phyloP scores from a whole-genome alignment of 2,797 vertebrate species.

The Phataginus tricuspis region DNA sequence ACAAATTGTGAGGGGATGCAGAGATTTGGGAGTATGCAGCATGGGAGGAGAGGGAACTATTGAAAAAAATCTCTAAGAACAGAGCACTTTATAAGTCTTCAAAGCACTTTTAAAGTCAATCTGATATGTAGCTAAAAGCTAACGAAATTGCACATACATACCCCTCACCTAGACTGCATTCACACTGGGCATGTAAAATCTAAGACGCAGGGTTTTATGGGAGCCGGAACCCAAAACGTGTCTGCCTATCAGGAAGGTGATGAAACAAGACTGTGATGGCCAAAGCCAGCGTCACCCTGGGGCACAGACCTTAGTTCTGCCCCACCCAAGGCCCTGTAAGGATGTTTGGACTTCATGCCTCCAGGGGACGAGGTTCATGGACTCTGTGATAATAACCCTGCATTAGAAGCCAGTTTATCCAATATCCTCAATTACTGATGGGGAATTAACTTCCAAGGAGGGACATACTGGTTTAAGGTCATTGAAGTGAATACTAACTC shows the following conservation, averaged over 20 bases:
- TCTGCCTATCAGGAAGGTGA: constrained; percentile 58
- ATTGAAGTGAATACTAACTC: constrained; percentile 15
- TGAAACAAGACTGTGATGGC: constrained; percentile 49
- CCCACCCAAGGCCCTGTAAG: background rate
- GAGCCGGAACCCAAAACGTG: constrained; percentile 36
- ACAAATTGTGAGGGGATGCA: constrained; percentile 54
- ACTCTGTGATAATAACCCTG: background rate
- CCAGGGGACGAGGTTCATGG: background rate
- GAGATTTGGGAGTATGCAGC: constrained; percentile 2
- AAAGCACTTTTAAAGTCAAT: constrained; percentile 83
- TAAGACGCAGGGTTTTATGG: constrained; percentile 53
- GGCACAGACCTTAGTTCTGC: background rate
- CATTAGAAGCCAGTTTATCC: background rate
- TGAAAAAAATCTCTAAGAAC: constrained; percentile 81
- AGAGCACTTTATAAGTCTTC: constrained; percentile 80
- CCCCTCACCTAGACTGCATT: constrained; percentile 72
- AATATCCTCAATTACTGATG: background rate
- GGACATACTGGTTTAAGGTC: background rate
- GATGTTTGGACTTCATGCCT: background rate
- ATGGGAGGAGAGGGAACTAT: constrained; percentile 78
- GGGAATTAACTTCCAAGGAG: background rate
- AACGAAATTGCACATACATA: background rate
- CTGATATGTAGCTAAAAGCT: constrained; percentile 74
- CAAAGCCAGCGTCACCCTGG: background rate
- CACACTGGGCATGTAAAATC: constrained; percentile 72